Evolutionary conservation across 1,140 invertebrate species (phyloP).

Genomic region (Helicoverpa armigera): DNA sequence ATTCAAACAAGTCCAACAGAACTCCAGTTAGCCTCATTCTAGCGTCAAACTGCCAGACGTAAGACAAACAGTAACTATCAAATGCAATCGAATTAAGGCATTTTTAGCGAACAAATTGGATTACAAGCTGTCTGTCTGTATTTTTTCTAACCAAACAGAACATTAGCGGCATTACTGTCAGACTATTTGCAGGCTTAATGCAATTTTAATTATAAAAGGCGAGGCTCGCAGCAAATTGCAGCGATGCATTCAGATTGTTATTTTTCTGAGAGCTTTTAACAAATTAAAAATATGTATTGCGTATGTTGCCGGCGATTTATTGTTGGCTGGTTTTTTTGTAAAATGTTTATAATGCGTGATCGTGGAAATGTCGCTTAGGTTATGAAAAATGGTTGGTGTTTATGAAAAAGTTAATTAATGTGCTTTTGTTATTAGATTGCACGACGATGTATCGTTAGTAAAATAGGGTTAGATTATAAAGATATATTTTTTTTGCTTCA

Average conservation of each 20-base stretch:
- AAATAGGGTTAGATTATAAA: too few relatives aligned
- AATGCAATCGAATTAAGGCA: constrained; percentile 42
- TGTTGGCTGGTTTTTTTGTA: constrained; percentile 44
- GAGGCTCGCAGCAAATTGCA: constrained; percentile 70
- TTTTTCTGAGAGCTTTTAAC: constrained; percentile 80
- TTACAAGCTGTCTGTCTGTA: constrained; percentile 60
- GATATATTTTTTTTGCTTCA: too few relatives aligned
- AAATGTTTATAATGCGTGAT: constrained; percentile 20
- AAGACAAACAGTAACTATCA: constrained; percentile 42
- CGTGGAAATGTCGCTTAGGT: constrained; percentile 24
- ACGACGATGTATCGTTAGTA: neutral
- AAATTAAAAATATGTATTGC: constrained; percentile 74
- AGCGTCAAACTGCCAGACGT: constrained; percentile 8
- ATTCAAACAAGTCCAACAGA: constrained; percentile 20
- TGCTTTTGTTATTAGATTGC: neutral
- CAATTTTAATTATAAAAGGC: constrained; percentile 85
- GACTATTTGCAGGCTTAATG: constrained; percentile 78
- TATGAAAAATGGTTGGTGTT: constrained; percentile 15
- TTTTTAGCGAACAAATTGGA: constrained; percentile 58
- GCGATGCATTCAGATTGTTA: constrained; percentile 74
- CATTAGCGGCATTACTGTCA: constrained; percentile 70
- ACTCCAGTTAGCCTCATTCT: constrained; percentile 28
- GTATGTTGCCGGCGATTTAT: constrained; percentile 47
- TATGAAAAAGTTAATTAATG: constrained; percentile 15
- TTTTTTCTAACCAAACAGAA: constrained; percentile 71